These are phyloP conservation scores for Coregonus ussuriensis DNA, from an alignment of 2,797 vertebrate genomes.

Conservation along the genomic window DNA sequence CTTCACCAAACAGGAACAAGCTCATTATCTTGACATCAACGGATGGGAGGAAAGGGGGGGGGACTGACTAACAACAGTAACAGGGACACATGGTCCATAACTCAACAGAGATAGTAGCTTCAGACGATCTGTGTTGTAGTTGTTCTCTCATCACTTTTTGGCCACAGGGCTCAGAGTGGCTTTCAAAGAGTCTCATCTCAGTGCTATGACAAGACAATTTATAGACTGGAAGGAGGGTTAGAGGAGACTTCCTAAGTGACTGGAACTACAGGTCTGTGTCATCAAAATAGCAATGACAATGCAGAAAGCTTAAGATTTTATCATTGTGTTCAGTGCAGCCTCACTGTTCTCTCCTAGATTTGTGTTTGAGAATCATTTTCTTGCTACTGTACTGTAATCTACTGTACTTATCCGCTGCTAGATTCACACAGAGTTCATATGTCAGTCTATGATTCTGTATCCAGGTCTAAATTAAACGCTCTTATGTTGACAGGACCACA, in stretches of 20 bases:
- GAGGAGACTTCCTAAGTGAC: too few species aligned
- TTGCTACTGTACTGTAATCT: too few species aligned
- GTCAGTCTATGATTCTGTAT: too few species aligned
- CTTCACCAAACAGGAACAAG: conserved; percentile 23
- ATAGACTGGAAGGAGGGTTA: not conserved
- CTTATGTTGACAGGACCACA: too few species aligned
- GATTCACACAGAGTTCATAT: too few species aligned
- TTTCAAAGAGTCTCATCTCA: not conserved
- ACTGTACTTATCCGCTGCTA: too few species aligned
- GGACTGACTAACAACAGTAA: not conserved
- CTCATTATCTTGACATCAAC: conserved; percentile 11
- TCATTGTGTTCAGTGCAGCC: not conserved
- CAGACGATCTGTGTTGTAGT: not conserved
- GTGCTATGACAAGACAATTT: not conserved
- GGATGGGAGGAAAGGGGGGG: not conserved
- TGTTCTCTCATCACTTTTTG: not conserved
- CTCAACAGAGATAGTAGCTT: not conserved
- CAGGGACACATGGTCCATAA: not conserved
- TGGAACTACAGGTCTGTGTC: not conserved
- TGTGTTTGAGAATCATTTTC: too few species aligned
- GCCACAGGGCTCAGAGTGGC: not conserved
- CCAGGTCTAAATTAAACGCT: too few species aligned
- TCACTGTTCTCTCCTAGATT: too few species aligned
- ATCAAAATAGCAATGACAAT: not conserved
- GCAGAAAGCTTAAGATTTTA: too few species aligned